Evolutionary conservation across 1,140 invertebrate genomes (phyloP), one percentile per base, ranked within the genome.

Genomic region (Lerema accius): DNA sequence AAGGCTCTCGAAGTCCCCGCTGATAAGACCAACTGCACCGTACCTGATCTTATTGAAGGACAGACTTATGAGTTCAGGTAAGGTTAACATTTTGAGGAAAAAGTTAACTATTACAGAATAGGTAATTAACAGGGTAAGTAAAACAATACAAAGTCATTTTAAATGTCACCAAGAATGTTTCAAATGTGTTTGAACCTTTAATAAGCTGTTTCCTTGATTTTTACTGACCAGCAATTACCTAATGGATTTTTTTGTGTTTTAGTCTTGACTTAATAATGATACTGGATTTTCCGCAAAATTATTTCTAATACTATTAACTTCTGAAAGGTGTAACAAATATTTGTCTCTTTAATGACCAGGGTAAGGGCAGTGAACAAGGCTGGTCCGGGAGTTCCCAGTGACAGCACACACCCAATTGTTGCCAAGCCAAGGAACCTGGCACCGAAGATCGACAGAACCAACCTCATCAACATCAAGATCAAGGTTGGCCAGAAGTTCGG

Each of bases 321-420:
- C 5, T 23, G 19, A 23, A 23, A 23, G 5, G 19, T 23, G 2
- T 3, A 5, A 23, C 19, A 23, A 23, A 23, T 23, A 53, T n/a
- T 40, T 11, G 1, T 53, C 42, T 26, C 13, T n/a, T 16, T 45
- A 16, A 26, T 14, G 61, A 98, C 97, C 93, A 93, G 98, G 19
- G 97, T 99, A 0, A 93, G 94, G 46, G 98, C 97, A 1, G 94
- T 98, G 0, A 99, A 99, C 89, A 95, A 96, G 67, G 98, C 97
- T 9, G 98, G 98, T n/a, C 96, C 95, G 0, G 97, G 98, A 51
- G 96, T 97, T 70, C 95, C 98, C 0, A 97, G 96, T 45, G 94
- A 97, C 71, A 93, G 95, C 65, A 98, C 97, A 14, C 95, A 95
- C 63, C 95, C 96, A 0, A 97, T 98, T 17, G 95, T 96, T 69